These are phyloP conservation scores for Cataglyphis albicans DNA, from an alignment of 2,888 invertebrate species.

Conservation along the genomic window DNA sequence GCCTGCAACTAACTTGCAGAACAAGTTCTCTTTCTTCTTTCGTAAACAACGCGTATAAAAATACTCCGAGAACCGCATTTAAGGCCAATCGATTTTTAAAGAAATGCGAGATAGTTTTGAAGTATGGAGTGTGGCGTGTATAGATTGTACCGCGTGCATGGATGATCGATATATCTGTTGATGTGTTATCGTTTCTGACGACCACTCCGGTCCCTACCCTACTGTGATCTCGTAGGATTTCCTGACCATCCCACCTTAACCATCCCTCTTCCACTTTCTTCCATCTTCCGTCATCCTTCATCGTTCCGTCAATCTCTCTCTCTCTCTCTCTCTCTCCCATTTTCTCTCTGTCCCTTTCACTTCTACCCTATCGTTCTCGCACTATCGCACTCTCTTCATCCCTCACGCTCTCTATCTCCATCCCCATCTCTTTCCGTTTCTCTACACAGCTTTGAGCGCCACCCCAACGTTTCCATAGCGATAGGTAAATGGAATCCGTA, in stretches of 20 bases:
- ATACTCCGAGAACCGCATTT: constrained; percentile 12
- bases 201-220: constrained; percentile 69
- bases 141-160: constrained; percentile 68
- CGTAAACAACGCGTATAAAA: not conserved
- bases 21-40: not conserved
- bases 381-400: constrained; percentile 52
- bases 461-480: constrained; percentile 85
- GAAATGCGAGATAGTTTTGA: constrained; percentile 36
- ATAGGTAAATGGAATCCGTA: constrained; percentile 86
- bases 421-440: constrained; percentile 66
- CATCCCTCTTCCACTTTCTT: constrained; percentile 58
- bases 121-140: constrained; percentile 56
- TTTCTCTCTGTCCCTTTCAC: constrained; percentile 56
- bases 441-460: constrained; percentile 82
- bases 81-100: constrained; percentile 56
- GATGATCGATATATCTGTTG: constrained; percentile 81
- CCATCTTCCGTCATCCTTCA: constrained; percentile 58
- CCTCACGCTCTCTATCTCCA: constrained; percentile 62
- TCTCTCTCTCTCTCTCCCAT: constrained; percentile 58
- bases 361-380: constrained; percentile 50
- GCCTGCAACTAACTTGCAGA: not conserved
- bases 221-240: constrained; percentile 59
- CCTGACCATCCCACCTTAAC: constrained; percentile 61
- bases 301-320: constrained; percentile 61
- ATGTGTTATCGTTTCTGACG: constrained; percentile 81